Evolutionary conservation across 2,113 vertebrate genomes (phyloP).

Genomic region (Scopus umbretta): DNA sequence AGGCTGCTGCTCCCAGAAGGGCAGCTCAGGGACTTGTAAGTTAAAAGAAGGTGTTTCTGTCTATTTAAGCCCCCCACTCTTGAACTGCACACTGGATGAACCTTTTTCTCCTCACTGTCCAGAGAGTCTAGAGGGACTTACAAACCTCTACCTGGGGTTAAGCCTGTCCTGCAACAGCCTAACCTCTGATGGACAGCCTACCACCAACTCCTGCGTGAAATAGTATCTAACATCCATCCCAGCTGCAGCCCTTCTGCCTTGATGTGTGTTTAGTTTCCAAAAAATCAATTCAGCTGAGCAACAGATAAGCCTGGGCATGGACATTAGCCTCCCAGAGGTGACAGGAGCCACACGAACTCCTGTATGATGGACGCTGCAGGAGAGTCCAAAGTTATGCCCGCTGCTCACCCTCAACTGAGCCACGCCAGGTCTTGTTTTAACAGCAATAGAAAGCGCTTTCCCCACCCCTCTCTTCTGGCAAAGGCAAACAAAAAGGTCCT

Average conservation of each 20-base stretch:
- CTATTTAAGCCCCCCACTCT: background rate
- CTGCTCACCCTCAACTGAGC: background rate
- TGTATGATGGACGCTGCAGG: rapidly evolving
- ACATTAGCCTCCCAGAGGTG: background rate
- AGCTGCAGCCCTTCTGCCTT: background rate
- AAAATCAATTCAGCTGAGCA: background rate
- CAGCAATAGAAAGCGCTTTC: background rate
- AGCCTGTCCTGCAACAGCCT: background rate
- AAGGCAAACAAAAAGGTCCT: background rate
- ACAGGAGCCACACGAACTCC: background rate
- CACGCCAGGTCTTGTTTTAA: background rate
- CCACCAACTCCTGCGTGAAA: background rate
- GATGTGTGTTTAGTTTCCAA: background rate
- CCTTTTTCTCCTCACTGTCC: background rate
- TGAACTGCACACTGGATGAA: background rate
- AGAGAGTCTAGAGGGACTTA: background rate
- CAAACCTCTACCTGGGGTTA: background rate
- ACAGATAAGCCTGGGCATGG: background rate
- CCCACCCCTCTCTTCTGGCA: background rate
- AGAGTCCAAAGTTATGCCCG: background rate
- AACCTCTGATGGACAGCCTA: background rate
- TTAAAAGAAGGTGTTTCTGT: background rate
- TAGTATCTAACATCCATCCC: background rate
- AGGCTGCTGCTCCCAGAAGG: background rate
- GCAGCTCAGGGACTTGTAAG: background rate